Evolutionary conservation across 2,113 vertebrate species (phyloP).

Genomic region (Oceanodroma tethys): DNA sequence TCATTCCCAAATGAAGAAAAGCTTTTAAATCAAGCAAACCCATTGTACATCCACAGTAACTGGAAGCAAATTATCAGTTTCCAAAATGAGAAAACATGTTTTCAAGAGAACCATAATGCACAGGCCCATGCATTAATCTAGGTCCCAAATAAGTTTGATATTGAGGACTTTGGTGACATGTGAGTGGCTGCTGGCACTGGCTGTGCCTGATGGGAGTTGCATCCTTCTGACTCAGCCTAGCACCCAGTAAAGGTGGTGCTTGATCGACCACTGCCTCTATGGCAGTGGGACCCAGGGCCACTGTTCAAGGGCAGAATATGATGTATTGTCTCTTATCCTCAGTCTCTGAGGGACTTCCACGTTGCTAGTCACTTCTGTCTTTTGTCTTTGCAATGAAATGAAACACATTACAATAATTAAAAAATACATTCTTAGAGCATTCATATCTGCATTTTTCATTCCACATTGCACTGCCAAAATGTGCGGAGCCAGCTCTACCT

Average conservation of each 20-base stretch:
- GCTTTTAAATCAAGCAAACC: slow-evolving; percentile 55
- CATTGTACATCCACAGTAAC: slow-evolving; percentile 34
- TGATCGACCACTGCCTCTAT: background rate
- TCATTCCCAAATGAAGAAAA: slow-evolving; percentile 17
- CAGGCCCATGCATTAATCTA: background rate
- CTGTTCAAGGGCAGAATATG: background rate
- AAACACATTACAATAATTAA: background rate
- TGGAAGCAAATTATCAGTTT: slow-evolving; percentile 52
- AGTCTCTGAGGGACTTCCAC: background rate
- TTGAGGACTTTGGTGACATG: background rate
- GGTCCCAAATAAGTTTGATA: background rate
- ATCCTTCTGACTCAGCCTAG: background rate
- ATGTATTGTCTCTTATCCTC: background rate
- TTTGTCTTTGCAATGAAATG: background rate
- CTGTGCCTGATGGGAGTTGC: background rate
- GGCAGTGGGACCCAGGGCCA: background rate
- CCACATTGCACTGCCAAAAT: background rate
- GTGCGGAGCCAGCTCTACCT: background rate
- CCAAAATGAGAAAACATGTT: slow-evolving; percentile 53
- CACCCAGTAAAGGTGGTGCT: too few species aligned
- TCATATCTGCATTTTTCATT: background rate
- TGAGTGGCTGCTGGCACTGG: background rate
- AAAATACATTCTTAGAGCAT: background rate
- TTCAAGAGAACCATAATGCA: slow-evolving; percentile 54
- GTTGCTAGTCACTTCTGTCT: background rate